Base-by-base conservation (phyloP, 1,140 invertebrate species). In the Aphelinus certus region DNA sequence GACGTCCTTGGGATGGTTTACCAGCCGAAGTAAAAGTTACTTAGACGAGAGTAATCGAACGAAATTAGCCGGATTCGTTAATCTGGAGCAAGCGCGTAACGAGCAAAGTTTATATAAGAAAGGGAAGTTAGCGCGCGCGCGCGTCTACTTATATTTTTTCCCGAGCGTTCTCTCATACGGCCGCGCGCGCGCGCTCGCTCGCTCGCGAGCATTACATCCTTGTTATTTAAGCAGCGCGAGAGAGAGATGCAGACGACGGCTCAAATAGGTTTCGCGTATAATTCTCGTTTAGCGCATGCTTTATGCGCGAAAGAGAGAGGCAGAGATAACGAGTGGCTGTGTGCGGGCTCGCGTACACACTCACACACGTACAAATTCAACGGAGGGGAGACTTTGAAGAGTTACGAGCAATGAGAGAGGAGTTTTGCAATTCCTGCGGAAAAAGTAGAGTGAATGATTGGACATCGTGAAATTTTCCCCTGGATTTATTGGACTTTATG, bases 371-470 rank as follows among this genome's bases (percentile, higher is more conserved):
- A 26, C 26, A 26, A 26, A 26, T 26, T 26, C 26, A 60, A 26
- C 45, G 4, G 46, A 6, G 6, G 42, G 49, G 2, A 46, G 53
- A 45, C 58, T 53, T 61, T 55, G 64, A 61, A 61, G 67, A 61
- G 71, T 73, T 66, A 9, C 43, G n/a, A 7, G 64, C 63, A 43
- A 63, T 63, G 61, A 70, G 61, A 70, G 53, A 75, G 55, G 63
- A 71, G 61, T 69, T 75, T 75, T 64, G 55, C 61, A 75, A 65
- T 75, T 70, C 64, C 46, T 43, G 53, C 26, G 66, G 67, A 65
- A 63, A 70, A 75, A 71, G 68, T 66, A 42, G 43, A 69, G 43
- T 55, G 45, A 60, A 47, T 42, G 47, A 64, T 69, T n/a, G 51
- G 67, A 63, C 53, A 64, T 46, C 51, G 42, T 56, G 61, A 70